These are phyloP conservation scores for Cantharis lateralis DNA, from an alignment of 2,888 invertebrate species.

Conservation along the genomic window DNA sequence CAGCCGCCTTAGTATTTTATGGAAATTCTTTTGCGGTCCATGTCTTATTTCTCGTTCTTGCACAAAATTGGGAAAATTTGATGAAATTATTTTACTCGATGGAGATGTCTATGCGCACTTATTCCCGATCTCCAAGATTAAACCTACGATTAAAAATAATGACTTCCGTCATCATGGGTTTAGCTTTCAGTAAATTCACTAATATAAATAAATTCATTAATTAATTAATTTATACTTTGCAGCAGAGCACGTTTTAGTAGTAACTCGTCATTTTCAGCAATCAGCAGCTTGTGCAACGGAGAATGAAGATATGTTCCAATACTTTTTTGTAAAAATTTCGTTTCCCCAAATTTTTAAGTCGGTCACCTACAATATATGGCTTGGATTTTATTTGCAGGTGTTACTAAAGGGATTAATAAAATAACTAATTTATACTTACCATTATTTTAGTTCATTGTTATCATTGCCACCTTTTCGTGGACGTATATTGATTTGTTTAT, in stretches of 20 bases:
- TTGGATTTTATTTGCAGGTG: constrained; percentile 53
- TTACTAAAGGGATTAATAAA: not conserved
- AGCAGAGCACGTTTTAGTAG: constrained; percentile 34
- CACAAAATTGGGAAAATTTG: constrained; percentile 56
- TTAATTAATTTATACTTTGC: constrained; percentile 6
- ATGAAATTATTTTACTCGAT: constrained; percentile 35
- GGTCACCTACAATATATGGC: constrained; percentile 55
- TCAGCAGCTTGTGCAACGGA: not conserved
- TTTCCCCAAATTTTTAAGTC: constrained; percentile 59
- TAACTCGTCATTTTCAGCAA: constrained; percentile 1
- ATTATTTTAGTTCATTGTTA: constrained; percentile 52
- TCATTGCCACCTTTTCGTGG: constrained; percentile 71
- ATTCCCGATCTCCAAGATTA: constrained; percentile 23
- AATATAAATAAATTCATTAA: not conserved
- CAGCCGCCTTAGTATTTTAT: constrained; percentile 15
- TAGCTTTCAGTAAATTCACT: constrained; percentile 11
- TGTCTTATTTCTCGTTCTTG: constrained; percentile 58
- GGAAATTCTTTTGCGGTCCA: constrained; percentile 8
- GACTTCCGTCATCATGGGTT: constrained; percentile 5
- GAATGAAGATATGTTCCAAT: constrained; percentile 7
- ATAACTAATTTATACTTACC: not conserved
- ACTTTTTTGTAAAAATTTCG: constrained; percentile 32
- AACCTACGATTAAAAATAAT: constrained; percentile 22
- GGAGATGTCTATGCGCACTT: constrained; percentile 31
- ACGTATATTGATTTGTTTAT: constrained; percentile 76